Percentiles rank a stretch among this genome's conserved stretches.
Evolutionary conservation across 2,113 vertebrate genomes (phyloP).

Genomic region (Ancistrus triradiatus): DNA sequence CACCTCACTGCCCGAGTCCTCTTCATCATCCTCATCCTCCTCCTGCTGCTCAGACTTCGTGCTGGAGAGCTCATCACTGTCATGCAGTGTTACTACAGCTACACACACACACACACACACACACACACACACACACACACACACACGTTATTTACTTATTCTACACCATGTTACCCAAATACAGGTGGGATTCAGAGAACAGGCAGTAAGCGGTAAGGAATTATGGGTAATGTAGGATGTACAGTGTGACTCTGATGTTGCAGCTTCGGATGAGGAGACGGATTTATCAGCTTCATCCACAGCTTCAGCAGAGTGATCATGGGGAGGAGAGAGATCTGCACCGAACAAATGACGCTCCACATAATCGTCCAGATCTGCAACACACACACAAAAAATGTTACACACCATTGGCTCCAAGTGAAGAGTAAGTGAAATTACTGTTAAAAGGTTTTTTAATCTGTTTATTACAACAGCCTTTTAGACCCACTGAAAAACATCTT

Average conservation of each 20-base stretch:
- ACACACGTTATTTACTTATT: too few species aligned
- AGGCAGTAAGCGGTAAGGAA: too few species aligned
- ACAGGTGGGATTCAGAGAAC: not conserved
- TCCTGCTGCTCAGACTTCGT: conserved; percentile 56
- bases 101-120: not conserved
- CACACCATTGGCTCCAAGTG: too few species aligned
- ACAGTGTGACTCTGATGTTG: conserved; percentile 67
- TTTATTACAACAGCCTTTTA: too few species aligned
- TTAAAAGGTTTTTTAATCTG: too few species aligned
- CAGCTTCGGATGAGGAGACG: conserved; percentile 54
- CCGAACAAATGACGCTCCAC: conserved; percentile 67
- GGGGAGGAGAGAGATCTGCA: conserved; percentile 49
- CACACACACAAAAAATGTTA: too few species aligned
- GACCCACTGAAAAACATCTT: too few species aligned
- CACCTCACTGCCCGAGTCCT: conserved; percentile 69
- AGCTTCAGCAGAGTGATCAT: conserved; percentile 50
- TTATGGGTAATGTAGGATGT: conserved; percentile 34
- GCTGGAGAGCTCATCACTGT: conserved; percentile 69
- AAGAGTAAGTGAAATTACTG: too few species aligned
- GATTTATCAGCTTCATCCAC: conserved; percentile 53
- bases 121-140: not conserved
- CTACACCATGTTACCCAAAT: too few species aligned
- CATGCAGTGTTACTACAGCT: conserved; percentile 74
- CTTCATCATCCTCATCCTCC: conserved; percentile 48
- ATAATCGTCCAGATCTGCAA: conserved; percentile 65